Base-by-base conservation (phyloP, 2,797 vertebrate genomes). In the Sebastolobus altivelis region DNA sequence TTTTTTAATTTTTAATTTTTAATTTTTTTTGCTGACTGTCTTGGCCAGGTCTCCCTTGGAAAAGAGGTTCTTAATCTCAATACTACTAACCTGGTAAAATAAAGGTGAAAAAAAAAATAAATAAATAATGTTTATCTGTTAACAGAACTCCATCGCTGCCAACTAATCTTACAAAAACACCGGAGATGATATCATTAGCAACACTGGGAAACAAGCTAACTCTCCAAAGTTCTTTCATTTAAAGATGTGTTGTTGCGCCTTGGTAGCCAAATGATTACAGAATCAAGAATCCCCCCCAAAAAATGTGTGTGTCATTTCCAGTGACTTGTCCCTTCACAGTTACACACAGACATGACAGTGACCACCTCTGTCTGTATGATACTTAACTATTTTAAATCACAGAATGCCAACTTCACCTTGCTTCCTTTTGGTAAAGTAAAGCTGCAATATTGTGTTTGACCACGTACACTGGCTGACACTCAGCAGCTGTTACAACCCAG, bases 351-450 rank as follows among this genome's bases (percentile, higher is more conserved):
- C 11, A 62, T 35, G 29, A 59, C 58, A 25, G 8, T 55, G 22
- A 25, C 25, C 25, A 25, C 25, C 25, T 25, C 25, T 25, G 25
- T 25, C 25, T 25, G 25, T 25, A 25, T 25, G 25, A 54, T 55
- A 25, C 11, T 13, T 25, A 25, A 25, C 56, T 58, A 31, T 58
- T 58, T 58, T 18, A 58, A 29, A 29, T 58, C 7, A 58, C 27
- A 58, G 13, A 27, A 29, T 58, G 27, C 13, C 0, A 27, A 0
- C 56, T 58, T 58, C 13, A 46, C 43, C 0, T 46, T 43, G 2
- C 0, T 0, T 43, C 40, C 5, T 46, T 46, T 46, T 46, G 43
- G 43, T 46, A 46, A 14, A 46, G 16, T 46, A 18, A 18, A 46
- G 43, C 43, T 46, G 43, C 43, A 46, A 46, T 46, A 46, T 18